Evolutionary conservation across 2,797 vertebrate genomes (phyloP).

Genomic region (Crocodylus rhombifer): DNA sequence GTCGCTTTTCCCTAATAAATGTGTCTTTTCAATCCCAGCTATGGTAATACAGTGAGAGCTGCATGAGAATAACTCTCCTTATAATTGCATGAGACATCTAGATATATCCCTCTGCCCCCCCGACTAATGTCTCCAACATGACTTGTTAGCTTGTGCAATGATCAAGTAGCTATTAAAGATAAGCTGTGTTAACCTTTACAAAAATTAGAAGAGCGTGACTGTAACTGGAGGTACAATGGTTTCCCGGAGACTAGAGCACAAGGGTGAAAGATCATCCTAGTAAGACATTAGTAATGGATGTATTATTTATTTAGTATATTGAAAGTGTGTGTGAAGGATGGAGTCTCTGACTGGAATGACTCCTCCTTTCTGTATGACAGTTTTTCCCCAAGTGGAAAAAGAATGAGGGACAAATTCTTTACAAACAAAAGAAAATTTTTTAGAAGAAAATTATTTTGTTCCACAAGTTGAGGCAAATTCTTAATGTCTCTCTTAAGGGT

Average conservation of each 20-base stretch:
- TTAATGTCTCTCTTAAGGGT: too few species aligned
- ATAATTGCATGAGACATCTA: slow-evolving; percentile 63
- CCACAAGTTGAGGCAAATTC: background rate
- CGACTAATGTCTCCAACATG: slow-evolving; percentile 79
- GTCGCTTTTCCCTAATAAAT: slow-evolving; percentile 72
- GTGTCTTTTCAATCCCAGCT: slow-evolving; percentile 65
- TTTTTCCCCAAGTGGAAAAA: slow-evolving; percentile 6
- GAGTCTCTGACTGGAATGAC: slow-evolving; percentile 33
- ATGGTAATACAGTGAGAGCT: slow-evolving; percentile 61
- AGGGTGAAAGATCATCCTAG: slow-evolving; percentile 69
- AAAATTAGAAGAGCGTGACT: slow-evolving; percentile 75
- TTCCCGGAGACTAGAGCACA: slow-evolving; percentile 64
- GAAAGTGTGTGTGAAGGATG: slow-evolving; percentile 58
- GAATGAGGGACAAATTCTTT: background rate
- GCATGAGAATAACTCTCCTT: slow-evolving; percentile 66
- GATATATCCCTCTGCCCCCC: slow-evolving; percentile 58
- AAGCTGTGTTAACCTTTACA: slow-evolving; percentile 80
- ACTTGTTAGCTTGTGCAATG: slow-evolving; percentile 78
- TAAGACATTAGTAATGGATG: slow-evolving; percentile 53
- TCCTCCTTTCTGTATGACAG: slow-evolving; percentile 26
- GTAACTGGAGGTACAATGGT: slow-evolving; percentile 63
- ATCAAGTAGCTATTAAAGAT: slow-evolving; percentile 80
- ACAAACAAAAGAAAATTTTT: too few species aligned
- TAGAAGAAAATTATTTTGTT: background rate
- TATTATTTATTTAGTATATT: slow-evolving; percentile 76